Evolutionary conservation across 2,797 vertebrate species (phyloP), one percentile per base, ranked within the genome.

Genomic region (Halcyon leucocephala): DNA sequence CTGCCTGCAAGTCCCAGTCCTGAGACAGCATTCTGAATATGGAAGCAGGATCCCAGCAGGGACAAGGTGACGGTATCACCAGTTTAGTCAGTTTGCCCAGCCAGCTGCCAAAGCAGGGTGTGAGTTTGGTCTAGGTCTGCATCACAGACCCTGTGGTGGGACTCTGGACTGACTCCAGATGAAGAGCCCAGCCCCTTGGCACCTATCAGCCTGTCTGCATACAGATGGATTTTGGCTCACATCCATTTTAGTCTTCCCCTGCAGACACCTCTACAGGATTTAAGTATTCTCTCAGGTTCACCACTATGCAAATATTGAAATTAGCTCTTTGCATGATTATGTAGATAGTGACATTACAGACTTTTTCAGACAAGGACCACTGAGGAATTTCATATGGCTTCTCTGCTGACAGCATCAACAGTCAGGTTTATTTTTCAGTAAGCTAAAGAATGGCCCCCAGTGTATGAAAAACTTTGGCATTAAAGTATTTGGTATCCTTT

Each of bases 261-360:
- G 55, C 44, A 92, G 41, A 74, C 71, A 82, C 24, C 33, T 85
- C 74, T 57, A 10, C 29, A 51, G 81, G 86, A 73, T 92, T 84
- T 92, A 74, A 84, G 66, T 84, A 94, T 95, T 94, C 83, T 92
- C 60, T 17, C 60, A 85, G 67, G 67, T 73, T 80, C 82, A 49
- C 65, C 26, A 12, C 92, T 92, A 51, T 35, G 79, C 64, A 96
- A 96, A 92, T 92, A 93, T 77, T 93, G 87, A 92, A 91, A 93
- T 89, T 64, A 89, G 4, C 49, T 51, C 29, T 83, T 94, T 82
- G 64, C 41, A 41, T 91, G 86, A 80, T 82, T 85, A 57, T 77
- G 73, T 92, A 86, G 78, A 73, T 46, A 80, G 60, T 57, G 74
- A 65, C 46, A 67, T 87, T 73, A 91, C 35, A 91, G 86, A 69